A percentile compares a stretch with the other conserved stretches of the same genome.
These are phyloP conservation scores for Mustelus asterias DNA, from an alignment of 2,113 vertebrate species.

Conservation along the genomic window DNA sequence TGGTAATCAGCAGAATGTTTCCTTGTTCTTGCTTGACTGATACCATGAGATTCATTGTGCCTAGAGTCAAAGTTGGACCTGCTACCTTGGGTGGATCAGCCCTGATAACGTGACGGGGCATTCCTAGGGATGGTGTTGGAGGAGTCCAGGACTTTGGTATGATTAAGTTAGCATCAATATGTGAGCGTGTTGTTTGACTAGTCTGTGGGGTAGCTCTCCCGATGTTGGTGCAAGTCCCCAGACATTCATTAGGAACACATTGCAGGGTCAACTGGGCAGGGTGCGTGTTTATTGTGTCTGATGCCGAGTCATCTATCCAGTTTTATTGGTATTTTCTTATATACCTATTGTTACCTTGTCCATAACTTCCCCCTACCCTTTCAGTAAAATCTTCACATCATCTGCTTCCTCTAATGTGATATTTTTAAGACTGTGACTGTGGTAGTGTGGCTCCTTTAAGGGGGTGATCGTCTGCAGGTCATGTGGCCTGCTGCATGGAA, in stretches of 20 bases:
- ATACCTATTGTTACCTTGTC: neutral
- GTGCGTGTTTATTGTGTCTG: neutral
- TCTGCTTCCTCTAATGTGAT: neutral
- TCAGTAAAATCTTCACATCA: neutral
- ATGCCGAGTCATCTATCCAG: neutral
- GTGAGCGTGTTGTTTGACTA: neutral
- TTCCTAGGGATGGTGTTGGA: neutral
- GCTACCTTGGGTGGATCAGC: neutral
- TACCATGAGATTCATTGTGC: neutral
- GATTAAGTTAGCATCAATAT: neutral
- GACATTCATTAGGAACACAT: neutral
- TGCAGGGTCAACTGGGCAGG: neutral
- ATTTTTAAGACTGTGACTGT: too few species aligned
- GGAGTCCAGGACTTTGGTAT: neutral
- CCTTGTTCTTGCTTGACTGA: neutral
- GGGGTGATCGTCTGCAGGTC: too few species aligned
- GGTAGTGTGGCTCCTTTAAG: too few species aligned
- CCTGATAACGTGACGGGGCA: neutral
- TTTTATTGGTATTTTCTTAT: neutral
- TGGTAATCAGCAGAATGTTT: neutral
- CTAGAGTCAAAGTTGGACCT: neutral
- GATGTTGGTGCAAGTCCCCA: neutral
- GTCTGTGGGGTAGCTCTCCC: neutral
- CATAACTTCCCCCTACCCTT: neutral
- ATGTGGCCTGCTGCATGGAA: too few species aligned